phyloP scores from a whole-genome alignment of 2,888 invertebrate genomes.

The Lasioglossum pauxillum region DNA sequence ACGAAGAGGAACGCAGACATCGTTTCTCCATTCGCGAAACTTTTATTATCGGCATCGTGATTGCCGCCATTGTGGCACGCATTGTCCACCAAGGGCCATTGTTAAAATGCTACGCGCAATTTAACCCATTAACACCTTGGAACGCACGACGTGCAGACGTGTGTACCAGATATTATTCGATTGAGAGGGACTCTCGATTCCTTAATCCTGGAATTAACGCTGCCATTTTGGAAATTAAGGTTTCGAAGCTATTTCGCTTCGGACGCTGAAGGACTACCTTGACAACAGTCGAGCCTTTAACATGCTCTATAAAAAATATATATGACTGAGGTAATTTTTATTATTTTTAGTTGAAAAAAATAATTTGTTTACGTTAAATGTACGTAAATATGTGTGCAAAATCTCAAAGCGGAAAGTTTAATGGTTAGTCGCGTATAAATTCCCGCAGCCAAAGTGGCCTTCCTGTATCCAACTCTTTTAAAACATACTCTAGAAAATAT shows the following conservation, averaged over 20 bases:
- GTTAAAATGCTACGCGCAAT: neutral
- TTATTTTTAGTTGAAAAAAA: no score
- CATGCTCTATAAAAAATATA: no score
- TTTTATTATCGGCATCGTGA: slow-evolving; percentile 5
- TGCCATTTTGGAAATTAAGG: neutral
- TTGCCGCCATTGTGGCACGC: neutral
- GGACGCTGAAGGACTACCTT: neutral
- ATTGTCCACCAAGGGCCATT: neutral
- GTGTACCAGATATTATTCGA: neutral
- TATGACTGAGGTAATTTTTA: no score
- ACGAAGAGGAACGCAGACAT: neutral
- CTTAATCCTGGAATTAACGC: neutral
- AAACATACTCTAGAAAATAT: no score
- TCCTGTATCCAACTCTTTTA: no score
- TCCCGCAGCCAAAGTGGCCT: no score
- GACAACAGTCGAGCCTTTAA: no score
- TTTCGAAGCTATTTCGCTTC: neutral
- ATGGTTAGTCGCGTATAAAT: no score
- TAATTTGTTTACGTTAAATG: no score
- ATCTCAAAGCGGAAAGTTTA: no score
- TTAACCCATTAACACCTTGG: neutral
- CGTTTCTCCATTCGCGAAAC: slow-evolving; percentile 4
- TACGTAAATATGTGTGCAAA: no score
- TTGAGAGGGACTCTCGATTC: neutral
- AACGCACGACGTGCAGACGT: neutral